Percentiles rank a stretch among this genome's conserved stretches.
Evolutionary conservation across 2,797 vertebrate species (phyloP).

Genomic region (Rhinatrema bivittatum): DNA sequence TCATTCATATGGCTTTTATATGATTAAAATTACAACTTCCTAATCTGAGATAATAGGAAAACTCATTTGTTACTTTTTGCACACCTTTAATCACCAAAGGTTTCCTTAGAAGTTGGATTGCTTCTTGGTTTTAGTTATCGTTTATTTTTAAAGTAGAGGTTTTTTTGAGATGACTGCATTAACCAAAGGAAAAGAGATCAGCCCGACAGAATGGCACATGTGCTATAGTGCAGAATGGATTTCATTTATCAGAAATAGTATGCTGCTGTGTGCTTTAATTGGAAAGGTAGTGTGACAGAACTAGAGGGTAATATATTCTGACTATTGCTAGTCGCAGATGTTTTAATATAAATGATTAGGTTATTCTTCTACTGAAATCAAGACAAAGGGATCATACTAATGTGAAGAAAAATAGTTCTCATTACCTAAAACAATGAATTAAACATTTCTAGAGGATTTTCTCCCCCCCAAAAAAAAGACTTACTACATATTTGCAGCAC

Average conservation of each 20-base stretch:
- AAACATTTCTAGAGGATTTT: too few species aligned
- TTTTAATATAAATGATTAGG: too few species aligned
- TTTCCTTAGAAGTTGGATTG: background rate
- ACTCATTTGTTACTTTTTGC: slow-evolving; percentile 17
- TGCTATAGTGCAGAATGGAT: fast-evolving
- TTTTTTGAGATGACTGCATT: background rate
- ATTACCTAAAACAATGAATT: too few species aligned
- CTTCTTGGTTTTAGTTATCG: background rate
- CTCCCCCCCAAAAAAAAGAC: too few species aligned
- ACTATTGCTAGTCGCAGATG: too few species aligned
- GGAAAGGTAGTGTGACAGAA: background rate
- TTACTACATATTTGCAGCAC: too few species aligned
- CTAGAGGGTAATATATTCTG: background rate
- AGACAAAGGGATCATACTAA: too few species aligned
- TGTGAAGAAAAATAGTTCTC: too few species aligned
- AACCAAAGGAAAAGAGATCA: background rate
- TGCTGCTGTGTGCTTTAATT: background rate
- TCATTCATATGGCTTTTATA: background rate
- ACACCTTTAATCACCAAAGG: background rate
- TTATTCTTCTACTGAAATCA: too few species aligned
- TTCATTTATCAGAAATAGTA: background rate
- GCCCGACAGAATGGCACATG: too few species aligned
- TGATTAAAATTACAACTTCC: background rate
- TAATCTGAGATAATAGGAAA: background rate
- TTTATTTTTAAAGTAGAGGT: slow-evolving; percentile 11